phyloP scores from a whole-genome alignment of 2,888 invertebrate species.

The Andrena marginata region DNA sequence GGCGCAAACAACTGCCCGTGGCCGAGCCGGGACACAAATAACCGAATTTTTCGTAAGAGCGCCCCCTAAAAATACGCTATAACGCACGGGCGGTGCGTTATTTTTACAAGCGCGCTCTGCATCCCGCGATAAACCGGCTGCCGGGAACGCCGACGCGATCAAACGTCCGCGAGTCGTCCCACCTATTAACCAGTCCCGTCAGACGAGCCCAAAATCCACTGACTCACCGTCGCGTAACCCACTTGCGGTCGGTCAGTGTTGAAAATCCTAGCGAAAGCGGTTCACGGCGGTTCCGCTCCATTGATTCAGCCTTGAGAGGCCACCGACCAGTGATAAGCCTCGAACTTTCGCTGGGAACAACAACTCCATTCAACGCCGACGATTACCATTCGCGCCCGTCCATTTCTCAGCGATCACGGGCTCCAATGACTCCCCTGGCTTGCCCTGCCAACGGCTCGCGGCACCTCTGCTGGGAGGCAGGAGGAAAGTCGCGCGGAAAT shows the following conservation, averaged over 20 bases:
- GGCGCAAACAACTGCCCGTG: conserved; percentile 10
- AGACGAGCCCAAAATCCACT: neutral
- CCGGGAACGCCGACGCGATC: neutral
- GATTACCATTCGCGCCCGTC: too few species aligned
- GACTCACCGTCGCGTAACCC: neutral
- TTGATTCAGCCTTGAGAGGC: neutral
- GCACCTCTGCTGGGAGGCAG: neutral
- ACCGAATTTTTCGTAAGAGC: conserved; percentile 44
- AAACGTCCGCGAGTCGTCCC: neutral
- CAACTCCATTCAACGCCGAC: too few species aligned
- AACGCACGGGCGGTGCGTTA: conserved; percentile 28
- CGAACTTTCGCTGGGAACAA: neutral
- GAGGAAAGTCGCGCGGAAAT: conserved; percentile 9
- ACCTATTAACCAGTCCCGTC: neutral
- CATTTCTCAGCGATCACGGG: too few species aligned
- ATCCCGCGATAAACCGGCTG: neutral
- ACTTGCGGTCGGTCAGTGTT: conserved; percentile 15
- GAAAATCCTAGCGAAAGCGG: neutral
- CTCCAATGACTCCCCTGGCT: too few species aligned
- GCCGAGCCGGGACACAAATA: conserved; percentile 32
- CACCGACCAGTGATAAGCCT: too few species aligned
- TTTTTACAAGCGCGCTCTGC: conserved; percentile 31
- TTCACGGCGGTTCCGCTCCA: neutral
- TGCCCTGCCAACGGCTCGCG: too few species aligned
- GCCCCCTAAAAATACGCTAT: conserved; percentile 45